These are phyloP conservation scores for Brachionichthys hirsutus DNA, from an alignment of 2,113 vertebrate genomes.

Conservation along the genomic window DNA sequence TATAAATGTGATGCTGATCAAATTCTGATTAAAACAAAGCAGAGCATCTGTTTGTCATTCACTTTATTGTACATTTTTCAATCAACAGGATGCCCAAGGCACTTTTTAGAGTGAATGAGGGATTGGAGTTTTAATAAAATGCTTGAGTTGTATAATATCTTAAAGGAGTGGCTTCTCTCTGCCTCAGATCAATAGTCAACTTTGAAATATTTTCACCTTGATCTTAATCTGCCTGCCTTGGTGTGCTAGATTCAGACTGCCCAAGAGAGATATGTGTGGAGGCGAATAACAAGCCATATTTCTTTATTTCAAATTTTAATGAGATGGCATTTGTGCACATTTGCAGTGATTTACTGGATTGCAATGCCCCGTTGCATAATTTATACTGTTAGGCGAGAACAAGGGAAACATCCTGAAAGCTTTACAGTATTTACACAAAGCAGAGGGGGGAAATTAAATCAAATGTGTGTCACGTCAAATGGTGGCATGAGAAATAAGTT, in stretches of 20 bases:
- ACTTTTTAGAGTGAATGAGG: background rate
- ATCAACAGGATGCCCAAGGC: background rate
- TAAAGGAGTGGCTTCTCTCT: constrained; percentile 21
- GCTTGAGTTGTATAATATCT: constrained; percentile 15
- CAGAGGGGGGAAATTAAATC: background rate
- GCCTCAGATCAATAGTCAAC: constrained; percentile 44
- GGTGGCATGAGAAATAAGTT: background rate
- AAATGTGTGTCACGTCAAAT: constrained; percentile 1
- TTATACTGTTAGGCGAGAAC: constrained; percentile 14
- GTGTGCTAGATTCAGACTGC: constrained; percentile 7
- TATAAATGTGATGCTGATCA: constrained; percentile 18
- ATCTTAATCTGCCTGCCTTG: constrained; percentile 33
- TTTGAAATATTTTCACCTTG: constrained; percentile 43
- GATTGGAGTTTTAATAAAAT: constrained; percentile 1
- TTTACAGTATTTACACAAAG: constrained; percentile 25
- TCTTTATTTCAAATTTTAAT: constrained; percentile 29
- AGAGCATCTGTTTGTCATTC: background rate
- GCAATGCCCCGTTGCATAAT: constrained; percentile 18
- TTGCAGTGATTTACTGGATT: constrained; percentile 21
- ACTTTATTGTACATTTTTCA: constrained; percentile 14
- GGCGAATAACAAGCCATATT: constrained; percentile 17
- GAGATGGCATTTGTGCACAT: constrained; percentile 10
- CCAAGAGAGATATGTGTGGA: constrained; percentile 10
- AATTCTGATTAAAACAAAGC: constrained; percentile 24
- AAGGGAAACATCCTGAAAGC: constrained; percentile 26